phyloP scores from a whole-genome alignment of 2,113 vertebrate species.

The Bubalus kerabau region DNA sequence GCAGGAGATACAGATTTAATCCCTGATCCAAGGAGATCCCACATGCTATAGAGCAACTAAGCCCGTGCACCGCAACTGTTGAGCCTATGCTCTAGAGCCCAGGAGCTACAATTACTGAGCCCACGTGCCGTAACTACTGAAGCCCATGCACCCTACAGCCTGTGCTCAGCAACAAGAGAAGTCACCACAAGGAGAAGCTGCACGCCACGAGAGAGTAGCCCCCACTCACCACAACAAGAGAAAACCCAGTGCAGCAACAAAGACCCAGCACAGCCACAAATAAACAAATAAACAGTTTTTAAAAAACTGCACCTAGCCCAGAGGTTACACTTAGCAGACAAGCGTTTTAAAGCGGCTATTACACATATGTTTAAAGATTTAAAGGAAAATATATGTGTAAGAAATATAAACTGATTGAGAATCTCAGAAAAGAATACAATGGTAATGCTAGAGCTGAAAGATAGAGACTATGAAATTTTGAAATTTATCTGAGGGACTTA shows the following conservation, averaged over 20 bases:
- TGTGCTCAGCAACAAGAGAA: not conserved
- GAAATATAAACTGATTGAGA: not conserved
- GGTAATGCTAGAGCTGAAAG: not conserved
- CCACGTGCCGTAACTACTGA: accelerated
- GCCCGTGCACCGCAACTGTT: not conserved
- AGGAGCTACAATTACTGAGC: not conserved
- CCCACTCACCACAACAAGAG: not conserved
- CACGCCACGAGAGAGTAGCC: not conserved
- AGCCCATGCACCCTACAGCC: not conserved
- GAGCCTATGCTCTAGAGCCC: not conserved
- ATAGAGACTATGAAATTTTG: not conserved
- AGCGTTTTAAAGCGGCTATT: not conserved
- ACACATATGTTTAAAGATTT: not conserved
- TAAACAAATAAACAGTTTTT: not conserved
- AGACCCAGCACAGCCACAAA: not conserved
- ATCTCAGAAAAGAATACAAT: not conserved
- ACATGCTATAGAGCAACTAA: not conserved
- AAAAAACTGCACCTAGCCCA: not conserved
- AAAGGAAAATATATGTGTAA: not conserved
- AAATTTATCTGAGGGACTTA: not conserved
- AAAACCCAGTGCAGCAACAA: not conserved
- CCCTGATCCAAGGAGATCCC: not conserved
- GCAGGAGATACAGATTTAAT: not conserved
- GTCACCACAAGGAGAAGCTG: not conserved
- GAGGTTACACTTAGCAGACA: not conserved